phyloP scores from a whole-genome alignment of 2,888 invertebrate species.

The Drosophila niveifrons region DNA sequence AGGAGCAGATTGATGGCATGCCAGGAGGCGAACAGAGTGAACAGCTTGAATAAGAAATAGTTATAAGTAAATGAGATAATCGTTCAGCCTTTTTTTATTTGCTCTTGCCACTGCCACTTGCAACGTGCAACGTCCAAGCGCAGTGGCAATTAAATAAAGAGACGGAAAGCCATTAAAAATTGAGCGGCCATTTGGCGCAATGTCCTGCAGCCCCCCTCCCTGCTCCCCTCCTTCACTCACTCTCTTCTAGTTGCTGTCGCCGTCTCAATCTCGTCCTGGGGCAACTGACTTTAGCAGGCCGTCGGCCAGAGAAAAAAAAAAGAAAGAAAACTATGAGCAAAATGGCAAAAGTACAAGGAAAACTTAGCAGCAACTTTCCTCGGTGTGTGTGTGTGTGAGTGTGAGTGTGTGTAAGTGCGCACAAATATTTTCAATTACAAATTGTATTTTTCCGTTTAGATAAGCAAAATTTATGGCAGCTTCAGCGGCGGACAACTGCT shows the following conservation, averaged over 20 bases:
- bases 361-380: conserved; percentile 58
- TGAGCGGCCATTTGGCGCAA: conserved; percentile 44
- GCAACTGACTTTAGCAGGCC: conserved; percentile 2
- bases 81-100: background rate
- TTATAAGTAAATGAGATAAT: conserved; percentile 1
- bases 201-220: background rate
- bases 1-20: background rate
- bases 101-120: background rate
- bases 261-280: background rate
- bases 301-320: conserved; percentile 19
- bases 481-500: conserved; percentile 44
- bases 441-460: conserved; percentile 80
- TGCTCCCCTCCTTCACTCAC: background rate
- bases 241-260: too few species aligned
- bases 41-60: conserved; percentile 5
- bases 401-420: conserved; percentile 44
- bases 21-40: background rate
- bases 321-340: conserved; percentile 16
- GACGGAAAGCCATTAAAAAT: conserved; percentile 63
- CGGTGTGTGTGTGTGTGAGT: conserved; percentile 16
- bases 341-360: conserved; percentile 32
- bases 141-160: conserved; percentile 55
- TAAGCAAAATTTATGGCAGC: conserved; percentile 80
- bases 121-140: background rate
- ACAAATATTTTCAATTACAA: conserved; percentile 80